Evolutionary conservation across 1,140 invertebrate genomes (phyloP).

Genomic region (Steinernema feltiae): DNA sequence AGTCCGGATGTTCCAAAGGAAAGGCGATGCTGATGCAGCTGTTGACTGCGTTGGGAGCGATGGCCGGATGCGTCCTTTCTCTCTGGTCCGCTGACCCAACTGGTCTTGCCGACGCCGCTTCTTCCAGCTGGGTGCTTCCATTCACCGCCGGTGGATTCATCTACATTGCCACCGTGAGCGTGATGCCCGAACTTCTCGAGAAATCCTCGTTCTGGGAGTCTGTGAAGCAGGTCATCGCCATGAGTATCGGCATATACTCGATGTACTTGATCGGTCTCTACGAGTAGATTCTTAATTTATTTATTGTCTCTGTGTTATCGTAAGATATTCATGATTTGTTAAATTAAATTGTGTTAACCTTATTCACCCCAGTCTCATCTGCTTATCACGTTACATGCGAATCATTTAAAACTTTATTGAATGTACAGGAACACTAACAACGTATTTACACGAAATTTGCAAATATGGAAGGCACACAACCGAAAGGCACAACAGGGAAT

Average conservation of each 20-base stretch:
- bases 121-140: slow-evolving; percentile 78
- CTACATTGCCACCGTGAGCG: slow-evolving; percentile 91
- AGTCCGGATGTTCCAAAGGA: slow-evolving; percentile 79
- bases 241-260: slow-evolving; percentile 44
- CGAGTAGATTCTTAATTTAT: slow-evolving; percentile 38
- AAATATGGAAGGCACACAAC: background rate
- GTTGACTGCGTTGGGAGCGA: slow-evolving; percentile 83
- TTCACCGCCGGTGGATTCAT: slow-evolving; percentile 97
- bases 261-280: slow-evolving; percentile 57
- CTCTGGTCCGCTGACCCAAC: slow-evolving; percentile 46
- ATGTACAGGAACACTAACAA: background rate
- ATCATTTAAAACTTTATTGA: slow-evolving; percentile 10
- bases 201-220: slow-evolving; percentile 46
- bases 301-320: background rate
- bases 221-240: slow-evolving; percentile 47
- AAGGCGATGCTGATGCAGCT: slow-evolving; percentile 87
- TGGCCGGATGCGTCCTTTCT: slow-evolving; percentile 60
- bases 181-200: slow-evolving; percentile 81
- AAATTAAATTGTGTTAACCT: no score
- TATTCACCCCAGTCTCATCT: no score
- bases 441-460: background rate
- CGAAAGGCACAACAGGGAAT: background rate
- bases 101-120: slow-evolving; percentile 63
- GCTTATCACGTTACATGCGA: no score
- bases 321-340: background rate